Evolutionary conservation across 2,888 invertebrate genomes (phyloP).

Genomic region (Acheta domesticus): DNA sequence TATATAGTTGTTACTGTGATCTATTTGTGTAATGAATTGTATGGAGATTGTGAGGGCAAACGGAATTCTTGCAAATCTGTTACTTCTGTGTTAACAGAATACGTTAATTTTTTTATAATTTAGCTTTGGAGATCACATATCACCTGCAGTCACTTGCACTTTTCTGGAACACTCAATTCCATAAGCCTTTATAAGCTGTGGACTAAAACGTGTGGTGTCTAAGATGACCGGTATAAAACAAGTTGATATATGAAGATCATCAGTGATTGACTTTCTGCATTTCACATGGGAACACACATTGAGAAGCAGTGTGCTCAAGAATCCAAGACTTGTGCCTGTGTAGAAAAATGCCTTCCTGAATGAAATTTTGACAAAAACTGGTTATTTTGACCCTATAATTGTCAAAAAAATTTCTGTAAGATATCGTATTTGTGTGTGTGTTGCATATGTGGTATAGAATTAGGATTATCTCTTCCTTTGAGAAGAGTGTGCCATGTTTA

Average conservation of each 20-base stretch:
- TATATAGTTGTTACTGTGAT: too few species aligned
- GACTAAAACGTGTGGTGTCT: too few species aligned
- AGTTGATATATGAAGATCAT: background rate
- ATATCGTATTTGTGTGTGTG: background rate
- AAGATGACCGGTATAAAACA: background rate
- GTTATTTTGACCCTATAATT: slow-evolving; percentile 2
- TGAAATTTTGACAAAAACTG: background rate
- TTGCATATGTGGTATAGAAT: background rate
- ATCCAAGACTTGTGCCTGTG: background rate
- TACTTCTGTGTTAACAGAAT: too few species aligned
- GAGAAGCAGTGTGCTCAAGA: slow-evolving; percentile 18
- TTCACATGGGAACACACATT: slow-evolving; percentile 10
- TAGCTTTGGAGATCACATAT: too few species aligned
- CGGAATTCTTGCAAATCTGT: too few species aligned
- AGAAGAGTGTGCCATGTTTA: slow-evolving; percentile 1
- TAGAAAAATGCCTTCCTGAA: background rate
- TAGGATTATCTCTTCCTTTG: slow-evolving; percentile 1
- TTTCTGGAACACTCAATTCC: too few species aligned
- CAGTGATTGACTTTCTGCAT: background rate
- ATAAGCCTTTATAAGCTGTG: too few species aligned
- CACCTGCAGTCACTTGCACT: too few species aligned
- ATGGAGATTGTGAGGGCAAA: too few species aligned
- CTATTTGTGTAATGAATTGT: too few species aligned
- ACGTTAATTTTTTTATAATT: too few species aligned
- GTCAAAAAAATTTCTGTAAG: slow-evolving; percentile 5